These are phyloP conservation scores for Naso thynnoides DNA, from an alignment of 2,797 vertebrate species.

Conservation along the genomic window DNA sequence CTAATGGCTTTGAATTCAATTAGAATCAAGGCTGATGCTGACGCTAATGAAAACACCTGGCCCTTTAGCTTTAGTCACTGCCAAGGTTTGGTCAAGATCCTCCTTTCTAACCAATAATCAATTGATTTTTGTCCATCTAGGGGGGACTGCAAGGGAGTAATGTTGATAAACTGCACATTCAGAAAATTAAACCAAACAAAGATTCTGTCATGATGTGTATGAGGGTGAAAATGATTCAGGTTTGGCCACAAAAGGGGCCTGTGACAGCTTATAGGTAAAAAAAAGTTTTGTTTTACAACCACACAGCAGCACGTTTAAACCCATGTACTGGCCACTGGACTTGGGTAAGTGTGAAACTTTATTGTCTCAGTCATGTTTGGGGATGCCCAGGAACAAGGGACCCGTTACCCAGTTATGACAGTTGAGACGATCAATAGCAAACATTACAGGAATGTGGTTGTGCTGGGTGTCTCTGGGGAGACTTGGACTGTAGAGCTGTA, in stretches of 20 bases:
- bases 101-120: constrained; percentile 50
- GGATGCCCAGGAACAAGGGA: constrained; percentile 19
- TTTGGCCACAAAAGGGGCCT: constrained; percentile 23
- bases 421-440: background rate
- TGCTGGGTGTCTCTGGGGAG: constrained; percentile 30
- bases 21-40: constrained; percentile 58
- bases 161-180: constrained; percentile 33
- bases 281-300: constrained; percentile 16
- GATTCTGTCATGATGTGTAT: background rate
- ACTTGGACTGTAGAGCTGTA: constrained; percentile 6
- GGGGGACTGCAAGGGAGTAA: constrained; percentile 11
- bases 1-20: constrained; percentile 77
- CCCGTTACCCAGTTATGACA: constrained; percentile 1
- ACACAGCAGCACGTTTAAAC: constrained; percentile 12
- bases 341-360: background rate
- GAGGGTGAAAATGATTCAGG: background rate
- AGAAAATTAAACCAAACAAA: constrained; percentile 19
- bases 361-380: background rate
- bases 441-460: constrained; percentile 45
- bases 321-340: background rate
- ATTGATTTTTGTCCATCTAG: constrained; percentile 34
- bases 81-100: constrained; percentile 33
- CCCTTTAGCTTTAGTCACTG: constrained; percentile 29
- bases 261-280: constrained; percentile 26
- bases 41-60: constrained; percentile 68